Conservation (phyloP, 2,113 vertebrate species). For the Eptesicus fuscus region DNA sequence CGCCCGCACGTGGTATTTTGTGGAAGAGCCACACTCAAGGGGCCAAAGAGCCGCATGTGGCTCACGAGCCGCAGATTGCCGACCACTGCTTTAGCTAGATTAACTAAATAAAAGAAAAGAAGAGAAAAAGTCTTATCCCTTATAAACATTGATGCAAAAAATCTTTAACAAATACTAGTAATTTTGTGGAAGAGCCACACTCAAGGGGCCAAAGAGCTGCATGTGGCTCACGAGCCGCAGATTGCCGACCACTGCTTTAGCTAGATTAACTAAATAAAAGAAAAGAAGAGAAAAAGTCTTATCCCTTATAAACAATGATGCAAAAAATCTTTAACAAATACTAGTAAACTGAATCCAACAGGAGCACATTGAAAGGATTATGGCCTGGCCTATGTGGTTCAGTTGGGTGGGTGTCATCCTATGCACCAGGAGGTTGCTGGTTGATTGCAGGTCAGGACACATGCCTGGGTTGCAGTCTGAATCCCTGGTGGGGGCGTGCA, state of each 20-base stretch:
- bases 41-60: too few relatives aligned
- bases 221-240: too few relatives aligned
- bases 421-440: too few relatives aligned
- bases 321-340: background rate
- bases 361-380: background rate
- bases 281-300: background rate
- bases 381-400: background rate
- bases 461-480: too few relatives aligned
- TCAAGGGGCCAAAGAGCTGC: too few relatives aligned
- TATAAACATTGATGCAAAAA: background rate
- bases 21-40: too few relatives aligned
- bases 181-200: background rate
- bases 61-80: too few relatives aligned
- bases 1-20: too few relatives aligned
- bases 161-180: background rate
- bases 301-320: background rate
- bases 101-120: background rate
- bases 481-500: too few relatives aligned
- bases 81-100: background rate
- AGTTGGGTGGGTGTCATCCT: too few relatives aligned
- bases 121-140: background rate
- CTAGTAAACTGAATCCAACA: background rate
- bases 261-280: background rate
- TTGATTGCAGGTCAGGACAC: too few relatives aligned
- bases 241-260: background rate